Evolutionary conservation across 2,113 vertebrate species (phyloP).

Genomic region (Diphyllodes magnificus): DNA sequence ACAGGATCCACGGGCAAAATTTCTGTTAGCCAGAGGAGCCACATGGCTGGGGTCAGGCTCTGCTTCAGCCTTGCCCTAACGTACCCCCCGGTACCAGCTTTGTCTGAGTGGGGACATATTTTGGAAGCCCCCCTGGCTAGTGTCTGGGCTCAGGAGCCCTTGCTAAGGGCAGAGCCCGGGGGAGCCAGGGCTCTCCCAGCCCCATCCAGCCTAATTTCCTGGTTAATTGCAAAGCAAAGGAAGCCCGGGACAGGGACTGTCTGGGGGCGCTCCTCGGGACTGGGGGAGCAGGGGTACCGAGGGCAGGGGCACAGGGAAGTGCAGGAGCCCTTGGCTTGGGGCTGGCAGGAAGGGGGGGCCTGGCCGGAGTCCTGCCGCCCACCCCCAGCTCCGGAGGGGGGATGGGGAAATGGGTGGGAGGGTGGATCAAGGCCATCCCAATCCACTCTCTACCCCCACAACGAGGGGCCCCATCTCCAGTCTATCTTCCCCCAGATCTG

Average conservation of each 20-base stretch:
- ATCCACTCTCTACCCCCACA: not conserved
- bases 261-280: not conserved
- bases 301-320: not conserved
- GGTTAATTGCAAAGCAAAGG: not conserved
- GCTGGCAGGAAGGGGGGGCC: not conserved
- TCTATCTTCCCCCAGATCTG: not conserved
- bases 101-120: fast-evolving
- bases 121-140: not conserved
- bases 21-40: slow-evolving; percentile 55
- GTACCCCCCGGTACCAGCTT: no score
- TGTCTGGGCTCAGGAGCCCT: not conserved
- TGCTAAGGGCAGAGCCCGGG: not conserved
- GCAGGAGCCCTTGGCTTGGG: not conserved
- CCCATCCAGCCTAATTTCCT: not conserved
- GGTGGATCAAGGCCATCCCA: not conserved
- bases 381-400: not conserved
- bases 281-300: not conserved
- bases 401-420: fast-evolving
- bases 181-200: not conserved
- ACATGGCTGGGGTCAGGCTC: fast-evolving
- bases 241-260: not conserved
- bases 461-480: not conserved
- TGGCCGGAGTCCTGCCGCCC: fast-evolving
- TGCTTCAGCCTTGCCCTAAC: not conserved
- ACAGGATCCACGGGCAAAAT: slow-evolving; percentile 72